phyloP scores from a whole-genome alignment of 1,140 invertebrate genomes.

The Macrotrachela quadricornifera region DNA sequence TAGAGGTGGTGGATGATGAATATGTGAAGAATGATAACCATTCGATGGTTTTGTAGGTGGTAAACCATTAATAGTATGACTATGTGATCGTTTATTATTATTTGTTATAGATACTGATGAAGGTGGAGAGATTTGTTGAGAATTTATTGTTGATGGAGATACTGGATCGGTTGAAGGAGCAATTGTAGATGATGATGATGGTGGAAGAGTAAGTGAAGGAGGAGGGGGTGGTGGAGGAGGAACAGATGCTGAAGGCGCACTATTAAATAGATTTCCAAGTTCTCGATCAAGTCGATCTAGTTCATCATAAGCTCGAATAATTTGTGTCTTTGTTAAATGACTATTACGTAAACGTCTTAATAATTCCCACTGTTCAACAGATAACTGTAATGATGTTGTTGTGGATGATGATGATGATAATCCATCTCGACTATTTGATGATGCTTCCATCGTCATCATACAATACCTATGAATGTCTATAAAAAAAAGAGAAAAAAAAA shows the following conservation, averaged over 20 bases:
- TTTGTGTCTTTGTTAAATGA: slow-evolving; percentile 28
- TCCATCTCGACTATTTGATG: too few relatives aligned
- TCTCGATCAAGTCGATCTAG: slow-evolving; percentile 23
- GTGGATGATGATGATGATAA: too few relatives aligned
- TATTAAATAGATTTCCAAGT: slow-evolving; percentile 3
- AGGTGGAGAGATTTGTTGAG: not conserved
- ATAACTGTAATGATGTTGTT: slow-evolving; percentile 15
- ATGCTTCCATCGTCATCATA: too few relatives aligned
- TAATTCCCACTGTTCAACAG: slow-evolving; percentile 30
- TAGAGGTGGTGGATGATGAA: too few relatives aligned
- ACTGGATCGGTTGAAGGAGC: not conserved
- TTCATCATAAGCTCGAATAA: slow-evolving; percentile 26
- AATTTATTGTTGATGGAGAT: not conserved
- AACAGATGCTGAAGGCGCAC: not conserved
- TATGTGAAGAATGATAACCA: too few relatives aligned
- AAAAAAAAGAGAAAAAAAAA: too few relatives aligned
- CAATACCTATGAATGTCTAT: too few relatives aligned
- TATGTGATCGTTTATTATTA: not conserved
- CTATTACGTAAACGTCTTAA: slow-evolving; percentile 26
- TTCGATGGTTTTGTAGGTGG: too few relatives aligned
- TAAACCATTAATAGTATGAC: too few relatives aligned
- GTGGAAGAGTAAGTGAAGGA: not conserved
- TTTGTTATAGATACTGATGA: not conserved
- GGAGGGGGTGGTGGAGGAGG: not conserved
- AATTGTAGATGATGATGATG: not conserved